Percentiles rank a stretch among this genome's conserved stretches.
Conservation (phyloP, 92 coral and sea anemone genomes). For the Montipora capitata region DNA sequence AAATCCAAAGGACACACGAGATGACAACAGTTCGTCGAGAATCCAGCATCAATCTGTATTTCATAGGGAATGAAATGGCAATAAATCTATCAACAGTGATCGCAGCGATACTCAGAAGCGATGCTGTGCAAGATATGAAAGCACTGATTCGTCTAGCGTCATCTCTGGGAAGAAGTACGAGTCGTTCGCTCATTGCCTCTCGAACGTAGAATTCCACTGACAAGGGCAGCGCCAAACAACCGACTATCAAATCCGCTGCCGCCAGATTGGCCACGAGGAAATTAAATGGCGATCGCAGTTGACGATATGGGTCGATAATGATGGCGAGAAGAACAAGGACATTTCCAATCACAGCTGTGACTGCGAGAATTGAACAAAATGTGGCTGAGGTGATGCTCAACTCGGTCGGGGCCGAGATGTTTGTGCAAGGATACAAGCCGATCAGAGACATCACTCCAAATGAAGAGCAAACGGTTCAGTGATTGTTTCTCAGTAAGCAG, state of each 20-base stretch:
- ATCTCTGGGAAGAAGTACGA: slow-evolving; percentile 32
- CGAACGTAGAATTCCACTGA: slow-evolving; percentile 83
- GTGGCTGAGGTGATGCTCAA: slow-evolving; percentile 81
- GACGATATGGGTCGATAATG: slow-evolving; percentile 80
- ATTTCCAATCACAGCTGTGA: slow-evolving; percentile 77
- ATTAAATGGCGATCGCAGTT: slow-evolving; percentile 88
- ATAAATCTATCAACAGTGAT: slow-evolving; percentile 89
- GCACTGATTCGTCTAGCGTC: slow-evolving; percentile 78
- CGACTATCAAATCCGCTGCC: slow-evolving; percentile 87
- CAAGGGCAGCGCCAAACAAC: slow-evolving; percentile 80
- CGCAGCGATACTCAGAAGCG: slow-evolving; percentile 87
- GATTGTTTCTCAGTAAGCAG: background rate
- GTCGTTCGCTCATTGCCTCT: slow-evolving; percentile 57
- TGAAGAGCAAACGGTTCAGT: background rate
- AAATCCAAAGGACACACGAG: slow-evolving; percentile 78
- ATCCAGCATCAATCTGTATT: slow-evolving; percentile 77
- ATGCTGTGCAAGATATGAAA: slow-evolving; percentile 88
- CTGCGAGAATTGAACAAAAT: slow-evolving; percentile 65
- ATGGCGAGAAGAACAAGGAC: slow-evolving; percentile 82
- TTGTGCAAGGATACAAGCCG: slow-evolving; percentile 70
- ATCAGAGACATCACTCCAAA: slow-evolving; percentile 72
- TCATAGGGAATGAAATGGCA: slow-evolving; percentile 85
- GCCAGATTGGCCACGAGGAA: slow-evolving; percentile 87
- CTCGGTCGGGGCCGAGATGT: slow-evolving; percentile 76
- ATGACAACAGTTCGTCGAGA: slow-evolving; percentile 72